These are phyloP conservation scores for Silurus lanzhouensis DNA, from an alignment of 2,797 vertebrate species.

Conservation along the genomic window DNA sequence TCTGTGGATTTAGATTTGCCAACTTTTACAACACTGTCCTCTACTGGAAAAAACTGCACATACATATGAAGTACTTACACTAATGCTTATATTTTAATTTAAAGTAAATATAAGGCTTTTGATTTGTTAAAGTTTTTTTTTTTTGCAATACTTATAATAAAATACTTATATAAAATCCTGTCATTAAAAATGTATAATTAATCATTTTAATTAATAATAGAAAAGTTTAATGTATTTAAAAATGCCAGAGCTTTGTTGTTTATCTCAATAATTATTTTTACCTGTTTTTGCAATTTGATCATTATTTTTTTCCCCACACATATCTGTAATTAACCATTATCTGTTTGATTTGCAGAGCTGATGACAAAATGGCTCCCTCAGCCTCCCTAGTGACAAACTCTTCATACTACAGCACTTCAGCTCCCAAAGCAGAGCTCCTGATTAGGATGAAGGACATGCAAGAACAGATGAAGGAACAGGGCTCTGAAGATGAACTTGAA, in stretches of 20 bases:
- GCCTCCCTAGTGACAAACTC: slow-evolving; percentile 85
- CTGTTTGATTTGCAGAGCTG: slow-evolving; percentile 71
- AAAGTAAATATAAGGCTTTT: background rate
- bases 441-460: slow-evolving; percentile 96
- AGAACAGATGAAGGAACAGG: slow-evolving; percentile 75
- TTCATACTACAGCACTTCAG: slow-evolving; percentile 94
- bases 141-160: background rate
- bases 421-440: slow-evolving; percentile 92
- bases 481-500: slow-evolving; percentile 85
- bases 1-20: background rate
- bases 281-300: background rate
- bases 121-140: background rate
- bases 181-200: no score
- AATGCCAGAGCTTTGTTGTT: background rate
- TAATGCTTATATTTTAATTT: no score
- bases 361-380: slow-evolving; percentile 64
- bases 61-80: background rate
- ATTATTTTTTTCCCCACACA: no score
- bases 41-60: slow-evolving; percentile 25
- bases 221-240: background rate
- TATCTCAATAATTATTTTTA: background rate
- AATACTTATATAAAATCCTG: no score
- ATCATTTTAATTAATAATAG: no score
- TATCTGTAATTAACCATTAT: background rate
- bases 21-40: slow-evolving; percentile 23